Percentiles rank a stretch among this genome's conserved stretches.
phyloP scores from a whole-genome alignment of 2,113 vertebrate genomes.

The Erpornis zantholeuca region DNA sequence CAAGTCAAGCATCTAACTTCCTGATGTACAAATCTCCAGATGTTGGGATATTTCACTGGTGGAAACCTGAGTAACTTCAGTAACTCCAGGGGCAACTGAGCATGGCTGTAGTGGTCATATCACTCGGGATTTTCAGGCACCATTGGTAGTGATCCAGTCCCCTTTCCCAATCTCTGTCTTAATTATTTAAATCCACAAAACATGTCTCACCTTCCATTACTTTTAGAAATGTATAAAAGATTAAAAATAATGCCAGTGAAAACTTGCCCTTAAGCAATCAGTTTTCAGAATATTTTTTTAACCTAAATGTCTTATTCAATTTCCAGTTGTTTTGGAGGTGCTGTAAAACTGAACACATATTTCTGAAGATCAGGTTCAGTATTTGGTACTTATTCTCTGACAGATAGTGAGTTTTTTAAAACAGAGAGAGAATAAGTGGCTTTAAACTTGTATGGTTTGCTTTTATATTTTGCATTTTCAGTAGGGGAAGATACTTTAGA shows the following conservation, averaged over 20 bases:
- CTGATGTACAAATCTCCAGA: not conserved
- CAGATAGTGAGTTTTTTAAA: not conserved
- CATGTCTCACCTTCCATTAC: not conserved
- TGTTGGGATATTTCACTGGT: not conserved
- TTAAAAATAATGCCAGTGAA: not conserved
- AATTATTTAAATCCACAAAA: not conserved
- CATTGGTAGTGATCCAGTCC: not conserved
- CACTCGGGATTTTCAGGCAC: not conserved
- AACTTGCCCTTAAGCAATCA: not conserved
- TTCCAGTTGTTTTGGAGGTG: not conserved
- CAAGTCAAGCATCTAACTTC: not conserved
- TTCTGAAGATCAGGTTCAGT: not conserved
- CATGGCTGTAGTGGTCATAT: rapidly evolving
- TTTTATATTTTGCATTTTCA: not conserved
- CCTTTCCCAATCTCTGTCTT: not conserved
- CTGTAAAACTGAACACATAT: not conserved
- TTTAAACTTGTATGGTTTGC: not conserved
- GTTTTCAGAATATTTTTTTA: not conserved
- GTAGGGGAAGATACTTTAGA: not conserved
- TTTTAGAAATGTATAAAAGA: not conserved
- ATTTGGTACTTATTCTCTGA: not conserved
- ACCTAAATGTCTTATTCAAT: not conserved
- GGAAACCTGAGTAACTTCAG: not conserved
- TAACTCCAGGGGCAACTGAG: not conserved
- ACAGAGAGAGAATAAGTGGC: not conserved